phyloP scores from a whole-genome alignment of 2,797 vertebrate species.

The Natrix natrix region DNA sequence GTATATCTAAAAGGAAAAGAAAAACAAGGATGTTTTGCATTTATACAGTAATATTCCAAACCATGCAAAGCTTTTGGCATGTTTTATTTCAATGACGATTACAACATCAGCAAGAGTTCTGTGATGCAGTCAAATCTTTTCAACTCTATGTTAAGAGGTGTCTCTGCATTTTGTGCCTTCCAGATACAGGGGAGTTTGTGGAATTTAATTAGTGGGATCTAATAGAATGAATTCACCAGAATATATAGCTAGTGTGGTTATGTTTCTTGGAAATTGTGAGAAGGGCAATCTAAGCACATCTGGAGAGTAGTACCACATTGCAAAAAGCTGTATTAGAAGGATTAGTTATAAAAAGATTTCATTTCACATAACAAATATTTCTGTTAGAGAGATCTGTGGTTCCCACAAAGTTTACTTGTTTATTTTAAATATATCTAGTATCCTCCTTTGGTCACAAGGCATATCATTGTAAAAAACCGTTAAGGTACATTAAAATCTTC shows the following conservation, averaged over 20 bases:
- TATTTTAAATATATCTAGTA: not conserved
- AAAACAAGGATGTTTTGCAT: not conserved
- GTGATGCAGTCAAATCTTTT: not conserved
- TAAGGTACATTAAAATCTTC: not conserved
- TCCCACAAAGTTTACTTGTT: not conserved
- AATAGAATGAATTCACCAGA: not conserved
- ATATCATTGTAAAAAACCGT: not conserved
- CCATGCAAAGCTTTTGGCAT: not conserved
- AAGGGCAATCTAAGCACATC: not conserved
- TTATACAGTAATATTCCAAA: not conserved
- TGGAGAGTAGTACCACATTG: not conserved
- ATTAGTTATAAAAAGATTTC: not conserved
- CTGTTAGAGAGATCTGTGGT: not conserved
- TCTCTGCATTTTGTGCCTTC: not conserved
- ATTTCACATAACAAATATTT: not conserved
- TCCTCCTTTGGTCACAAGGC: not conserved
- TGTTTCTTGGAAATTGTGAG: not conserved
- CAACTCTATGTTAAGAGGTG: not conserved
- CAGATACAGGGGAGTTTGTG: not conserved
- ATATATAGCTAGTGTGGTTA: not conserved
- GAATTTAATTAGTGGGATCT: not conserved
- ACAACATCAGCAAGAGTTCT: not conserved
- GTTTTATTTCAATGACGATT: not conserved
- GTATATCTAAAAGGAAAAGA: not conserved
- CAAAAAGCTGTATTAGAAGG: not conserved